A percentile compares a stretch with the other conserved stretches of the same genome.
phyloP scores from a whole-genome alignment of 2,797 vertebrate species.

The Lepus oiostolus region DNA sequence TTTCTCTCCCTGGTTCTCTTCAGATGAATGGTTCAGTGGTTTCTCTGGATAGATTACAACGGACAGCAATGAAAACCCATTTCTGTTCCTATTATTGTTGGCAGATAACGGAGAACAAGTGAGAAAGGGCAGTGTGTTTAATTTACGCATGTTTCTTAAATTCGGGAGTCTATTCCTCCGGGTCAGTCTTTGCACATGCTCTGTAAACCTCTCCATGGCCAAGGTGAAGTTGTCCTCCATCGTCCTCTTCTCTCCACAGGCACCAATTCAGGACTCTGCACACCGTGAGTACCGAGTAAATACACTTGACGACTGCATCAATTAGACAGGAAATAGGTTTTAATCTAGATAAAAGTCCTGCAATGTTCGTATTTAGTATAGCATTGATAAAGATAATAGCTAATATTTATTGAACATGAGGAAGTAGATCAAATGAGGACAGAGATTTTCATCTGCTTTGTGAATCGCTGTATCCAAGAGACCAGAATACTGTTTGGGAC shows the following conservation, averaged over 20 bases:
- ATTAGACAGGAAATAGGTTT: not conserved
- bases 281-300: not conserved
- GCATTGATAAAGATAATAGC: not conserved
- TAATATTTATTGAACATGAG: not conserved
- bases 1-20: not conserved
- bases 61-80: not conserved
- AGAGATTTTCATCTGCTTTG: not conserved
- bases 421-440: not conserved
- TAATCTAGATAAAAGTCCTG: conserved; percentile 1
- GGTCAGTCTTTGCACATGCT: not conserved
- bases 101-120: not conserved
- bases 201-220: not conserved
- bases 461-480: not conserved
- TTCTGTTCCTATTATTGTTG: not conserved
- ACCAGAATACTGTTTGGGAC: not conserved
- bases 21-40: not conserved
- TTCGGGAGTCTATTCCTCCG: not conserved
- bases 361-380: not conserved
- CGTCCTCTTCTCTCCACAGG: not conserved
- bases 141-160: not conserved
- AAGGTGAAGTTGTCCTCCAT: not conserved
- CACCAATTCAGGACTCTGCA: not conserved
- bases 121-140: not conserved
- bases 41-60: not conserved
- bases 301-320: not conserved